Base-by-base conservation (phyloP, 2,888 invertebrate species). In the Drosophila koepferae region DNA sequence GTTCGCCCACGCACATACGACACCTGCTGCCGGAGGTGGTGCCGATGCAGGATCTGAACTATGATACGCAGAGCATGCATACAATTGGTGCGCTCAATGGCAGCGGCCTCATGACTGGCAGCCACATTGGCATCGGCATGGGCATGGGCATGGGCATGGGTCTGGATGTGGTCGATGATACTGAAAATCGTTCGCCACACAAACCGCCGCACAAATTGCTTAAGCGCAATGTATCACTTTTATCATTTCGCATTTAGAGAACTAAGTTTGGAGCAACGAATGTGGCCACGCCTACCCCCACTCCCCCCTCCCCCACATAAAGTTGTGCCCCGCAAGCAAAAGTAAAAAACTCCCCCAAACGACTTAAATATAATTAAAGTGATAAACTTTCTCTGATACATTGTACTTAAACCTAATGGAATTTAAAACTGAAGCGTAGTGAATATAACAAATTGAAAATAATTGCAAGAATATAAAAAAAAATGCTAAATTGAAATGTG, bases 1-100 rank as follows among this genome's bases (percentile, higher is more conserved):
- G 93, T 63, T 93, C 93, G 71, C 93, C 93, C 58, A 90, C 92
- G 54, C 93, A 93, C 69, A 93, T 92, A 73, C 89, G 92, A 61
- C 92, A 93, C 74, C 91, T 93, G 73, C 82, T 93, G 72, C 93
- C 93, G 61, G 92, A 93, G 84, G 91, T 92, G 66, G 91, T 93
- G 74, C 93, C 93, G 69, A 92, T 93, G 92, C 92, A 93, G 81
- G 93, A 93, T 81, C 82, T 93, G 20, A 91, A 89, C 77, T 91
- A 91, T 64, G 92, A 92, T 67, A 89, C 92, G 53, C 91, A 92
- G 72, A 92, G 90, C 71, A 82, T 86, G 74, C 89, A 83, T 68
- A 90, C 91, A 7, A 70, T 90, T 36, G 86, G 86, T 49, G 85
- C 83, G 36, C 70, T 73, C 31, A 80, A 68, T 58, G 84, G 88